Evolutionary conservation across 2,797 vertebrate species (phyloP), one percentile per base, ranked within the genome.

Genomic region (Tapera naevia): DNA sequence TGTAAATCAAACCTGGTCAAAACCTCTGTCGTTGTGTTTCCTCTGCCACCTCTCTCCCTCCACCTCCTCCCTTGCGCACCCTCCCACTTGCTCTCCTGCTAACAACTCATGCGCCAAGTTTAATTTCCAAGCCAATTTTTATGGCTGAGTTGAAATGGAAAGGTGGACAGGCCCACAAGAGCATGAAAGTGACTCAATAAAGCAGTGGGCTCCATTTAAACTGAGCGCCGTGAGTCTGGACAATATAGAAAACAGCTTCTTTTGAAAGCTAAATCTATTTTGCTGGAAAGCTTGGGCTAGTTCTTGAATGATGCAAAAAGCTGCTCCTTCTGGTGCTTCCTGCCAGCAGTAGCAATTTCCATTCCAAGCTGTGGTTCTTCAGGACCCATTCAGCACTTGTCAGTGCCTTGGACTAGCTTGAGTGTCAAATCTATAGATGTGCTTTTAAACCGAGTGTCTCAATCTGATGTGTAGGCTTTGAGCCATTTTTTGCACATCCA

Each of bases 101-200:
- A 51, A 48, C 83, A 73, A 61, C 53, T 60, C 41, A 41, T 46
- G 61, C 5, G 23, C 85, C 76, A 62, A 74, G 54, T 73, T 89
- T 70, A 74, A 84, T 96, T 82, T 91, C 39, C 73, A 69, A 84
- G 88, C 53, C 85, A 76, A 8, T 89, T 95, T 94, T 91, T 89
- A 41, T 57, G 83, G 80, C 82, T 89, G 86, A 82, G 72, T 90
- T 94, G 92, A 80, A 93, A 80, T 51, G 50, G 76, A 78, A 90
- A 82, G 73, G 82, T 75, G 61, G 84, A 69, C 46, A 67, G 76
- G 82, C 82, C 84, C 74, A 69, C 39, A 61, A 48, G 90, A 92
- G 89, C 79, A 43, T 94, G 82, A 75, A 93, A 93, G 84, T 67
- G 73, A 72, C 82, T 94, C 93, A 33, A 7, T 94, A 69, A 86